Conservation (phyloP, 2,797 vertebrate species). For the Rhinichthys osculus region DNA sequence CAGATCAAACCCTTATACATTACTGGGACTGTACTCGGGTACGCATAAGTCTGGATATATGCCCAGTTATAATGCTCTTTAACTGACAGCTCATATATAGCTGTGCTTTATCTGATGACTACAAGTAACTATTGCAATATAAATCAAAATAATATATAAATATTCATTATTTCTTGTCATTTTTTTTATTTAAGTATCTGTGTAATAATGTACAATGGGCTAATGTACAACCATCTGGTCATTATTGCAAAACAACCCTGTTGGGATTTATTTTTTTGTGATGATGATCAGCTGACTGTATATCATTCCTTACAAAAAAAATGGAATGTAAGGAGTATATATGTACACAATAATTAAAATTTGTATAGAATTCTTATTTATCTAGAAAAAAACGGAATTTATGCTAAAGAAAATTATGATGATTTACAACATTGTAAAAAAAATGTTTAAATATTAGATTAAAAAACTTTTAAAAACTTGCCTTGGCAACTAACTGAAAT, state of each 20-base stretch:
- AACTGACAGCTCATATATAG: neutral
- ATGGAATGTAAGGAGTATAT: neutral
- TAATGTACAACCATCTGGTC: neutral
- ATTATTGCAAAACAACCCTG: neutral
- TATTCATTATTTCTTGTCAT: neutral
- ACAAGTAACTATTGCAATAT: neutral
- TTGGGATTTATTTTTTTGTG: neutral
- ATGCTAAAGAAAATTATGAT: neutral
- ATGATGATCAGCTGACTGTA: neutral
- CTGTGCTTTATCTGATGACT: neutral
- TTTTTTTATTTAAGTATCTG: neutral
- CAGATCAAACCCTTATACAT: neutral
- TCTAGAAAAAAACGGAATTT: neutral
- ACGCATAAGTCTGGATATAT: neutral
- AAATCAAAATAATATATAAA: neutral
- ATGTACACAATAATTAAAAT: neutral
- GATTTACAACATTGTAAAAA: neutral
- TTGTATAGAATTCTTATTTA: neutral
- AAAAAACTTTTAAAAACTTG: neutral
- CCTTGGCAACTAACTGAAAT: neutral
- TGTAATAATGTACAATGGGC: neutral
- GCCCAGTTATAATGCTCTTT: neutral
- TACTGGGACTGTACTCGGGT: neutral
- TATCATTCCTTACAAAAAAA: neutral
- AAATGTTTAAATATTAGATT: neutral